A percentile compares a stretch with the other conserved stretches of the same genome.
These are phyloP conservation scores for Jaculus jaculus DNA, from an alignment of 2,113 vertebrate genomes.

Conservation along the genomic window DNA sequence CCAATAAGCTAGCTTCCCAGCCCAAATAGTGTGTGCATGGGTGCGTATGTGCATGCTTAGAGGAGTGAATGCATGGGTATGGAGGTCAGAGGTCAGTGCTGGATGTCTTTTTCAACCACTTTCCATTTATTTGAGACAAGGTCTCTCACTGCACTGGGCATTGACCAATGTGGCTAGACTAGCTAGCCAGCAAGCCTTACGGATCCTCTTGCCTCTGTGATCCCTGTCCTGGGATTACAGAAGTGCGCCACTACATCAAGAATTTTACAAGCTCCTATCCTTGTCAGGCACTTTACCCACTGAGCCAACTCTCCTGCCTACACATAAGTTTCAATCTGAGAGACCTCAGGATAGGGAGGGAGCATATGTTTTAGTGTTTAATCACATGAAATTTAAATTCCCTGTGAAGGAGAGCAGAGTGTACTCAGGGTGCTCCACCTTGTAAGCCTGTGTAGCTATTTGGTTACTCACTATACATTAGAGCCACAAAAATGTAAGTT, in stretches of 20 bases:
- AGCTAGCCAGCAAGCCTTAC: background rate
- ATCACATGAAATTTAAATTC: background rate
- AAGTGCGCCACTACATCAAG: background rate
- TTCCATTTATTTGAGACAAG: background rate
- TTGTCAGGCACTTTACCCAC: background rate
- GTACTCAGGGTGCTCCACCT: background rate
- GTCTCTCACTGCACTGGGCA: background rate
- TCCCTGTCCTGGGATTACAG: background rate
- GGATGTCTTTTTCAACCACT: background rate
- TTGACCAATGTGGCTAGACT: background rate
- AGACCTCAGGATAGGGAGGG: background rate
- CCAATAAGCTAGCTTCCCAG: no score
- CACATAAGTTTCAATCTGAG: background rate
- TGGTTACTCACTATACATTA: background rate
- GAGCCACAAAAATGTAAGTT: background rate
- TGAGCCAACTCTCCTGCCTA: background rate
- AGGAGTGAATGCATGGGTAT: background rate
- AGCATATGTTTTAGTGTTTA: conserved; percentile 9
- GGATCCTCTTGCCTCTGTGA: no score
- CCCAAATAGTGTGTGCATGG: no score
- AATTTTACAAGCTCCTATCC: background rate
- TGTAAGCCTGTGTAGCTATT: background rate
- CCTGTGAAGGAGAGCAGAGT: conserved; percentile 14
- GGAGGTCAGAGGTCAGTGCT: background rate
- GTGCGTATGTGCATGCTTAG: background rate